Percentiles rank a stretch among this genome's conserved stretches.
These are phyloP conservation scores for Papilio helenus DNA, from an alignment of 1,140 invertebrate genomes.

Conservation along the genomic window DNA sequence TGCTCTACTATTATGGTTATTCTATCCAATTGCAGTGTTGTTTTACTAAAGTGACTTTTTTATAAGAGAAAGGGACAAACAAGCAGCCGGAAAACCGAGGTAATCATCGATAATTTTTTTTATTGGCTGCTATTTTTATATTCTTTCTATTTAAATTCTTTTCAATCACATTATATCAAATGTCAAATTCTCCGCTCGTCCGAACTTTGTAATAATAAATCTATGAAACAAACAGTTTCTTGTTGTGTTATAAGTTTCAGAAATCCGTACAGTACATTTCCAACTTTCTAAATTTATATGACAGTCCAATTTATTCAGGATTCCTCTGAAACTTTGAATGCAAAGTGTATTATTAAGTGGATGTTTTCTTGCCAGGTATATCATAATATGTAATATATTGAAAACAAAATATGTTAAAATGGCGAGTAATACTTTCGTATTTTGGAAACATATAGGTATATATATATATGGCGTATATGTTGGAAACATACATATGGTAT, in stretches of 20 bases:
- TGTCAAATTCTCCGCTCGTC: neutral
- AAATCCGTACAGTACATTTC: constrained; percentile 11
- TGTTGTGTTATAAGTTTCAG: constrained; percentile 1
- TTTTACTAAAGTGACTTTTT: neutral
- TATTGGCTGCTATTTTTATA: too few relatives aligned
- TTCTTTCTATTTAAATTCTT: neutral
- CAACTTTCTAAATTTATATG: constrained; percentile 19
- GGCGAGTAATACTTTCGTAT: too few relatives aligned
- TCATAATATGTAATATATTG: neutral
- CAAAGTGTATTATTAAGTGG: constrained; percentile 4
- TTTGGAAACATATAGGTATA: too few relatives aligned
- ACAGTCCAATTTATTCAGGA: constrained; percentile 14
- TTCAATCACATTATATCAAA: neutral
- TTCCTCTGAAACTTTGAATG: constrained; percentile 6
- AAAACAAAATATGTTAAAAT: neutral
- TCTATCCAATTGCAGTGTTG: neutral
- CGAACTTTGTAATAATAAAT: neutral
- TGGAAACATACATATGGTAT: too few relatives aligned
- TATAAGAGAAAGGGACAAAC: too few relatives aligned
- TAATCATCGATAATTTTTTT: too few relatives aligned
- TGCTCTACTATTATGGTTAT: neutral
- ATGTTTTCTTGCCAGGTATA: neutral
- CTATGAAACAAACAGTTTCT: neutral
- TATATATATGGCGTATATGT: too few relatives aligned
- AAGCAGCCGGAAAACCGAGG: too few relatives aligned